phyloP scores from a whole-genome alignment of 2,797 vertebrate species.

The Pogonophryne albipinna region DNA sequence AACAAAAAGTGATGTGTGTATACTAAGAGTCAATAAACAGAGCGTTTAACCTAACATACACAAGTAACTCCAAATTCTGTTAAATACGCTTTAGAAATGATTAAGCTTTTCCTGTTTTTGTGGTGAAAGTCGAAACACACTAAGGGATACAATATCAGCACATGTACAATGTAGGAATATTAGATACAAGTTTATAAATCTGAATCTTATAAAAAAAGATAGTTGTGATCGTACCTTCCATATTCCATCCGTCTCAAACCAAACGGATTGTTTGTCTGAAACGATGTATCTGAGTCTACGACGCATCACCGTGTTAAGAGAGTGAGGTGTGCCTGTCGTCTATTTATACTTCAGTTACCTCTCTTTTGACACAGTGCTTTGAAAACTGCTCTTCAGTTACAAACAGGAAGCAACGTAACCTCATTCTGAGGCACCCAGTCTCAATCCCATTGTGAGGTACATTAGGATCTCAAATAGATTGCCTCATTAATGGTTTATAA shows the following conservation, averaged over 20 bases:
- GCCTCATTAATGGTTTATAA: background rate
- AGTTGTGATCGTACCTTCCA: constrained; percentile 49
- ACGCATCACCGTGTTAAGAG: constrained; percentile 49
- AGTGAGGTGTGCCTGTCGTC: constrained; percentile 58
- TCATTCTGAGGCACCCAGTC: constrained; percentile 69
- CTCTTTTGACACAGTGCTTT: constrained; percentile 42
- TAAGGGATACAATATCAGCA: background rate
- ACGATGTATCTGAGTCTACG: constrained; percentile 33
- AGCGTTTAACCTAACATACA: background rate
- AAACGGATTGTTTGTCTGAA: constrained; percentile 19
- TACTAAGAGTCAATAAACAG: background rate
- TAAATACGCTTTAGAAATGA: background rate
- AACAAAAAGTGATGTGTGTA: no score
- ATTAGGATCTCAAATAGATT: background rate
- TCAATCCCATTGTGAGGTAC: constrained; percentile 7
- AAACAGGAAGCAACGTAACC: constrained; percentile 86
- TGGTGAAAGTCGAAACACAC: background rate
- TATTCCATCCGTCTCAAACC: constrained; percentile 47
- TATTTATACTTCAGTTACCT: constrained; percentile 79
- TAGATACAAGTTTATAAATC: background rate
- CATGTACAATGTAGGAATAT: background rate
- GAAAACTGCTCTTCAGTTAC: constrained; percentile 81
- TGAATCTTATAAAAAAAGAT: background rate
- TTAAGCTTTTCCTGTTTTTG: background rate
- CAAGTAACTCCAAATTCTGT: background rate